Base-by-base conservation (phyloP, 2,797 vertebrate species). In the Acanthornis magna region DNA sequence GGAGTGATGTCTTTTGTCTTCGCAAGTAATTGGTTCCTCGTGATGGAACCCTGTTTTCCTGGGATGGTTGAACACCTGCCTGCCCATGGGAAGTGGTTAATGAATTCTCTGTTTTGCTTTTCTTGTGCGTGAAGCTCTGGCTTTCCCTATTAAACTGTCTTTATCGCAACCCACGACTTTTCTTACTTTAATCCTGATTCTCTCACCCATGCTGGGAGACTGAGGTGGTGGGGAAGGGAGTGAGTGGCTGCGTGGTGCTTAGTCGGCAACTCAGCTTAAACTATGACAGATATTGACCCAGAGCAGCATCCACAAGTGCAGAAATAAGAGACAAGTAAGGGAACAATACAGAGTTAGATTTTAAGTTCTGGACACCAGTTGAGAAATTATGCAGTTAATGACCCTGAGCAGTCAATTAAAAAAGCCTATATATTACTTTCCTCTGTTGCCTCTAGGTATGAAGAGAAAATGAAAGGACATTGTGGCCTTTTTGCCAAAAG, bases 161-260 rank as follows among this genome's bases (percentile, higher is more conserved):
- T 47, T 27, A 32, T 47, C 30, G 40, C 53, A 78, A 8, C 3
- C 18, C 53, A 47, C 4, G 10, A 22, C 45, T 77, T 66, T 58
- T 66, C 40, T 57, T 77, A 4, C 25, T 84, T 66, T 36, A 30
- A 20, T 58, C 13, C 22, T 53, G 60, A 60, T 60, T 72, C 53
- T 66, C 40, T 60, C 15, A 11, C 18, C 22, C 22, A 3, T 53
- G n/a, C 30, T 43, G 45, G 30, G 58, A 42, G 21, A 36, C 8
- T 27, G 73, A 53, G 53, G 45, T 58, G 29, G n/a, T 61, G 13
- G 26, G 30, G 15, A 51, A 54, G 47, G 27, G 34, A 65, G 45
- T 0, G 2, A 47, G 40, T 71, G 58, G n/a, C 4, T 18, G 45
- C 0, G 0, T 51, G 60, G 17, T 34, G 25, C 45, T 71, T 53